These are phyloP conservation scores for Plecturocebus donacophilus DNA, from an alignment of 2,113 vertebrate species.

Conservation along the genomic window DNA sequence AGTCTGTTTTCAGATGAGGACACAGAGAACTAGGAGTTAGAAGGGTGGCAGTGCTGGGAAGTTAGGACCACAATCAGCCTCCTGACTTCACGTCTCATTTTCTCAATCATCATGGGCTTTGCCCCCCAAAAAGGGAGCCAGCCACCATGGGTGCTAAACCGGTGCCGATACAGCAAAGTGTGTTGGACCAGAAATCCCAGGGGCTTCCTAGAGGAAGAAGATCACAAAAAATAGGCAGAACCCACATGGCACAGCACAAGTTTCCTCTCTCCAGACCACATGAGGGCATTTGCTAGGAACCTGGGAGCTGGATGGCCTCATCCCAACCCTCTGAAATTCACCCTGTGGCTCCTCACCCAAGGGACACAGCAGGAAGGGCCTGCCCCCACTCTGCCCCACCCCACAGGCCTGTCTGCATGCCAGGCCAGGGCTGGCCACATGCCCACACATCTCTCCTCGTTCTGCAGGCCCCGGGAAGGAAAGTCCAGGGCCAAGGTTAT, in stretches of 20 bases:
- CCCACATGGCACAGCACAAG: not conserved
- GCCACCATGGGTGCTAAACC: not conserved
- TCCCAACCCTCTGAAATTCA: not conserved
- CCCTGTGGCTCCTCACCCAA: not conserved
- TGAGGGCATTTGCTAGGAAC: not conserved
- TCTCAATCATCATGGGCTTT: accelerated
- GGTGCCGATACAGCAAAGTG: too few species aligned
- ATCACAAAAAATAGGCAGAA: not conserved
- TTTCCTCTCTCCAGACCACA: not conserved
- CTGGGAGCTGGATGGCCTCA: not conserved
- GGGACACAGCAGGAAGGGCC: not conserved
- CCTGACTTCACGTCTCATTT: not conserved
- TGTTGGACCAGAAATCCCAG: not conserved
- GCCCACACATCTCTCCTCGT: not conserved
- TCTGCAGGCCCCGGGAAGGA: not conserved
- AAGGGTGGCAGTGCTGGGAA: not conserved
- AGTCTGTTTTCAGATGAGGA: not conserved
- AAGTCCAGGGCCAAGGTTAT: not conserved
- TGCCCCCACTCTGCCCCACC: accelerated
- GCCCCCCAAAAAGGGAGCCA: not conserved
- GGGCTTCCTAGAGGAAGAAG: not conserved
- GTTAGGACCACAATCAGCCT: not conserved
- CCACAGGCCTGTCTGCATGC: not conserved
- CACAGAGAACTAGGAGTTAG: accelerated
- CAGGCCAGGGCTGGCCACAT: not conserved